Conservation (phyloP, 2,888 invertebrate genomes). For the Tiphia femorata region DNA sequence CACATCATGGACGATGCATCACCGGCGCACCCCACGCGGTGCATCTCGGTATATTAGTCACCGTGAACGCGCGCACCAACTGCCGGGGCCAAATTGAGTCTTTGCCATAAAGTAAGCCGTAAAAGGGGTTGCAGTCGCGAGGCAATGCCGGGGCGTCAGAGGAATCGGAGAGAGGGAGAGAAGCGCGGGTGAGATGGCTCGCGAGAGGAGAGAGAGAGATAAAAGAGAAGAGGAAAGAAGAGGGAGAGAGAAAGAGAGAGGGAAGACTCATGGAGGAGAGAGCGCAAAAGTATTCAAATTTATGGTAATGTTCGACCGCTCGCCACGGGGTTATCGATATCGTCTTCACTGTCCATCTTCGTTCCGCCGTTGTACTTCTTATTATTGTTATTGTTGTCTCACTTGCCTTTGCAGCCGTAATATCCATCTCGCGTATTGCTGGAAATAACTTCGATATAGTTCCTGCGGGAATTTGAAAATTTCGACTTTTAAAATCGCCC, state of each 20-base stretch:
- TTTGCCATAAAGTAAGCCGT: conserved; percentile 68
- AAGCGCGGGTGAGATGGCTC: conserved; percentile 58
- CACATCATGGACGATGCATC: conserved; percentile 69
- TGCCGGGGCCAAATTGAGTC: conserved; percentile 72
- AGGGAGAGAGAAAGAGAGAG: conserved; percentile 28
- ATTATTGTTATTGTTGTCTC: conserved; percentile 23
- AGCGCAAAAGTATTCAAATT: conserved; percentile 65
- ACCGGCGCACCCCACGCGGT: conserved; percentile 72
- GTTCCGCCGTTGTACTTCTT: conserved; percentile 36
- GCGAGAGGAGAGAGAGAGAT: conserved; percentile 68
- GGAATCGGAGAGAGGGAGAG: conserved; percentile 42
- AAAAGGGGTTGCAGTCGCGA: conserved; percentile 60
- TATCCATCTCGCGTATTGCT: no score
- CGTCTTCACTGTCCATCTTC: conserved; percentile 28
- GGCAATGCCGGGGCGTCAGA: conserved; percentile 23
- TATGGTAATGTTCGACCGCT: conserved; percentile 62
- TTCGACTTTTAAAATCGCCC: no score
- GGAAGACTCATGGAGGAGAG: conserved; percentile 25
- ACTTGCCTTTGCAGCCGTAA: no score
- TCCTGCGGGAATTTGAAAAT: no score
- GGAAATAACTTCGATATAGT: no score
- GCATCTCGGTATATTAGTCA: conserved; percentile 77
- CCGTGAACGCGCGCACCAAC: conserved; percentile 73
- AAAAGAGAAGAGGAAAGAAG: conserved; percentile 4
- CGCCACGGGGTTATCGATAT: conserved; percentile 62